Evolutionary conservation across 2,797 vertebrate species (phyloP).

Genomic region (Melanotaenia trifasciata): DNA sequence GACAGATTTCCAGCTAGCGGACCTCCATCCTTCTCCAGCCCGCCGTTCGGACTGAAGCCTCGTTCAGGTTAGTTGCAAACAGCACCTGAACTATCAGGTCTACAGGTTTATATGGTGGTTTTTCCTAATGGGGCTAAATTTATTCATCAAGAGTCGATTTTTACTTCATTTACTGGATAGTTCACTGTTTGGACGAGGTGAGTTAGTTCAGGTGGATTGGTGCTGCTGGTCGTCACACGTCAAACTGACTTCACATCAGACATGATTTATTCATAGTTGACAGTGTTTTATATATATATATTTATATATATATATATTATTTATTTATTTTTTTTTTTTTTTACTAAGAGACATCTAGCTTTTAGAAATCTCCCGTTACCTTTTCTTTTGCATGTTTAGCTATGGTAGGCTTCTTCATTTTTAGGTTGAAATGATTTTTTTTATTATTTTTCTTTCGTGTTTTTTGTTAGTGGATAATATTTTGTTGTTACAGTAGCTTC

Average conservation of each 20-base stretch:
- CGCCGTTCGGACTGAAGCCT: slow-evolving; percentile 92
- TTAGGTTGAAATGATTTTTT: too few species aligned
- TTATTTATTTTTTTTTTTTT: too few species aligned
- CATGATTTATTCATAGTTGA: too few species aligned
- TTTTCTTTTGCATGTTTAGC: too few species aligned
- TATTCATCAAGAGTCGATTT: neutral
- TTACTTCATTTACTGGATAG: neutral
- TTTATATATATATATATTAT: too few species aligned
- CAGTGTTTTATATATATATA: too few species aligned
- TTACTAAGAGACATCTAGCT: too few species aligned
- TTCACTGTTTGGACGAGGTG: neutral
- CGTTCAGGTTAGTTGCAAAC: slow-evolving; percentile 88
- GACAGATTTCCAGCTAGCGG: slow-evolving; percentile 78
- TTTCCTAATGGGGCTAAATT: neutral
- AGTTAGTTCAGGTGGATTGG: neutral
- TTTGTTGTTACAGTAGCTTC: slow-evolving; percentile 2
- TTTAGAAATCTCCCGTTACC: too few species aligned
- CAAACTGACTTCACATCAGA: neutral
- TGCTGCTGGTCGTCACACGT: neutral
- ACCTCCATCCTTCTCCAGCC: slow-evolving; percentile 75
- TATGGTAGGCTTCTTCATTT: too few species aligned
- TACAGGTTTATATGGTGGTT: neutral
- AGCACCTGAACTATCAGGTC: too few species aligned
- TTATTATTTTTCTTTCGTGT: too few species aligned
- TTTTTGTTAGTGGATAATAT: neutral